phyloP scores from a whole-genome alignment of 2,888 invertebrate species.

The Trichacis sp. region DNA sequence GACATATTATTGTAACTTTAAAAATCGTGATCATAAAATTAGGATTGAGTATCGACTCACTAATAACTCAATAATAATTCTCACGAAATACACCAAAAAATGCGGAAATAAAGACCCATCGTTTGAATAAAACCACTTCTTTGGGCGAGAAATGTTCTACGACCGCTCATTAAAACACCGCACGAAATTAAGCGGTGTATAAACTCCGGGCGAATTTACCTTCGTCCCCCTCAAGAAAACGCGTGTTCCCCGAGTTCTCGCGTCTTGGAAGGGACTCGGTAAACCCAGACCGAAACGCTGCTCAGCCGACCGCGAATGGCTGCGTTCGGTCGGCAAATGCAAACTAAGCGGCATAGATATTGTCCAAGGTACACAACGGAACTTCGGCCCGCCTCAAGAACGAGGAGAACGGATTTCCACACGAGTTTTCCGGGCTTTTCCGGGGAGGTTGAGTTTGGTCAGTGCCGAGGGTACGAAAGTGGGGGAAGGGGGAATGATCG shows the following conservation, averaged over 20 bases:
- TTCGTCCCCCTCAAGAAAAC: not conserved
- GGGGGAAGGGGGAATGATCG: constrained; percentile 25
- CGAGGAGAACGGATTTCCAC: constrained; percentile 47
- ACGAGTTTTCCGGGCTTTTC: constrained; percentile 14
- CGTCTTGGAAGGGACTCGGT: constrained; percentile 31
- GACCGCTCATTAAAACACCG: not conserved
- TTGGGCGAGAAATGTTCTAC: not conserved
- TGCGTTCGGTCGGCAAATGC: constrained; percentile 54
- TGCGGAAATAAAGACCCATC: no score
- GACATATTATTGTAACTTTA: no score
- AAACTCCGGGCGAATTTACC: not conserved
- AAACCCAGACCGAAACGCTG: constrained; percentile 46
- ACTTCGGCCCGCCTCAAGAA: constrained; percentile 52
- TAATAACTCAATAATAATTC: no score
- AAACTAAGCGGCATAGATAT: constrained; percentile 52
- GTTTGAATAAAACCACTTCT: no score
- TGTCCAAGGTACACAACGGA: constrained; percentile 55
- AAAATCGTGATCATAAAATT: no score
- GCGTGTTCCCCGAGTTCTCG: constrained; percentile 10
- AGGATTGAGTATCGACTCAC: no score
- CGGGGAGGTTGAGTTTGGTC: constrained; percentile 39
- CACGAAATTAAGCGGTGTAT: not conserved
- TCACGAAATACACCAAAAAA: no score
- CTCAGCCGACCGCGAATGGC: constrained; percentile 54
- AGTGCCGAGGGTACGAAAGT: constrained; percentile 25